phyloP scores from a whole-genome alignment of 2,888 invertebrate genomes.

The Spilarctia lutea region DNA sequence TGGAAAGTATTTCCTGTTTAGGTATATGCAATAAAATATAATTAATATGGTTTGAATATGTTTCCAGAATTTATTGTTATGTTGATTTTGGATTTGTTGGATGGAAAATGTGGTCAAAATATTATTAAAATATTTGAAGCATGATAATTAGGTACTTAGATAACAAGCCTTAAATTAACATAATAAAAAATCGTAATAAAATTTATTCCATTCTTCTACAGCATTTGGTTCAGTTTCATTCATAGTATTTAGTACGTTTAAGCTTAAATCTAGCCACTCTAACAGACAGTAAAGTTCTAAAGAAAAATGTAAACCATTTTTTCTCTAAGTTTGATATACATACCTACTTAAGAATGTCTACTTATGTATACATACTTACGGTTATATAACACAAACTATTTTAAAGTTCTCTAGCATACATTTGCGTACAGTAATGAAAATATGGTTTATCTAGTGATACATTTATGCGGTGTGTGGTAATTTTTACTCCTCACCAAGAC shows the following conservation, averaged over 20 bases:
- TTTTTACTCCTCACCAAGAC: conserved; percentile 71
- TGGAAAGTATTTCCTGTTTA: not conserved
- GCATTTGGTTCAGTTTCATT: not conserved
- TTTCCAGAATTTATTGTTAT: not conserved
- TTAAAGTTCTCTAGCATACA: conserved; percentile 29
- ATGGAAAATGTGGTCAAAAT: no score
- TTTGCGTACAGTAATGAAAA: conserved; percentile 49
- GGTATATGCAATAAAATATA: not conserved
- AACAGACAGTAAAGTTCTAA: no score
- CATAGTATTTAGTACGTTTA: no score
- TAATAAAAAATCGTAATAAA: no score
- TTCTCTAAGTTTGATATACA: not conserved
- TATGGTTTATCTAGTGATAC: conserved; percentile 48
- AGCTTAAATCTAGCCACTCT: no score
- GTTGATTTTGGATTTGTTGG: not conserved
- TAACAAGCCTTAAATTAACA: no score
- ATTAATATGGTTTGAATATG: not conserved
- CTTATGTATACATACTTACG: not conserved
- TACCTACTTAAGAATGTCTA: not conserved
- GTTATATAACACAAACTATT: conserved; percentile 12
- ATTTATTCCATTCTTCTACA: no score
- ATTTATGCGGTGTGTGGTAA: conserved; percentile 56
- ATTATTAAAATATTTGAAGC: not conserved
- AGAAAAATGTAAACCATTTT: not conserved
- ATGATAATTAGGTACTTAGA: no score